These are phyloP conservation scores for Drosophila meridiana DNA, from an alignment of 2,888 invertebrate genomes.

Conservation along the genomic window DNA sequence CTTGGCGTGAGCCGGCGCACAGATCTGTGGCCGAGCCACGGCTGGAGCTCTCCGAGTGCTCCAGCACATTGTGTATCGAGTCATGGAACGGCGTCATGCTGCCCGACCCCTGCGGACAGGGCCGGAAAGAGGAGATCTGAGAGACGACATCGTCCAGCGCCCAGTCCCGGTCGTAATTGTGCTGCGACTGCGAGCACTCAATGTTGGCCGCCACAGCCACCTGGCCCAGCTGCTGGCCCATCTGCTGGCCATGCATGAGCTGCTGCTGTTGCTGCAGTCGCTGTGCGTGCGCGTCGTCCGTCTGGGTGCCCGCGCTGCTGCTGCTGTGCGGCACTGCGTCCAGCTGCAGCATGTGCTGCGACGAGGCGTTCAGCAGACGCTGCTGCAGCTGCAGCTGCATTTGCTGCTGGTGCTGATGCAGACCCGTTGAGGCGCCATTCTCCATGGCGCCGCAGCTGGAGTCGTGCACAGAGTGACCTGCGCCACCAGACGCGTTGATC, in stretches of 20 bases:
- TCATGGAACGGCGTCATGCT: slow-evolving; percentile 85
- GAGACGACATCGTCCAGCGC: slow-evolving; percentile 85
- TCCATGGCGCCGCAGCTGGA: slow-evolving; percentile 41
- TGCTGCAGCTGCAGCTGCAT: slow-evolving; percentile 63
- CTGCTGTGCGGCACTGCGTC: slow-evolving; percentile 71
- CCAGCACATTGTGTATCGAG: slow-evolving; percentile 85
- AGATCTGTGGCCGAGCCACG: slow-evolving; percentile 83
- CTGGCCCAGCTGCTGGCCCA: slow-evolving; percentile 72
- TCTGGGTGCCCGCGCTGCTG: slow-evolving; percentile 69
- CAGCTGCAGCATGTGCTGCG: slow-evolving; percentile 75
- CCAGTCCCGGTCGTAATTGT: slow-evolving; percentile 85
- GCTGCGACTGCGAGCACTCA: slow-evolving; percentile 86
- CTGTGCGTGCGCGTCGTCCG: slow-evolving; percentile 78
- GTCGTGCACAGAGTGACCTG: slow-evolving; percentile 41
- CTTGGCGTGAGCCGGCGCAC: slow-evolving; percentile 83
- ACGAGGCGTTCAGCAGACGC: slow-evolving; percentile 64
- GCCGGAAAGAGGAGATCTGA: slow-evolving; percentile 85
- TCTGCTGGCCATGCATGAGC: slow-evolving; percentile 45
- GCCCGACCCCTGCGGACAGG: slow-evolving; percentile 85
- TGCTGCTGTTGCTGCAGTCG: slow-evolving; percentile 59
- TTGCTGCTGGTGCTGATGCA: slow-evolving; percentile 56
- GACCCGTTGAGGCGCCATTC: slow-evolving; percentile 39
- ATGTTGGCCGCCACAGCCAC: slow-evolving; percentile 88
- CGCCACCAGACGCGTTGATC: slow-evolving; percentile 52
- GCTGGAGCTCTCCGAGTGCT: slow-evolving; percentile 83